These are phyloP conservation scores for Xestia rhomboidea DNA, from an alignment of 2,888 invertebrate species.

Conservation along the genomic window DNA sequence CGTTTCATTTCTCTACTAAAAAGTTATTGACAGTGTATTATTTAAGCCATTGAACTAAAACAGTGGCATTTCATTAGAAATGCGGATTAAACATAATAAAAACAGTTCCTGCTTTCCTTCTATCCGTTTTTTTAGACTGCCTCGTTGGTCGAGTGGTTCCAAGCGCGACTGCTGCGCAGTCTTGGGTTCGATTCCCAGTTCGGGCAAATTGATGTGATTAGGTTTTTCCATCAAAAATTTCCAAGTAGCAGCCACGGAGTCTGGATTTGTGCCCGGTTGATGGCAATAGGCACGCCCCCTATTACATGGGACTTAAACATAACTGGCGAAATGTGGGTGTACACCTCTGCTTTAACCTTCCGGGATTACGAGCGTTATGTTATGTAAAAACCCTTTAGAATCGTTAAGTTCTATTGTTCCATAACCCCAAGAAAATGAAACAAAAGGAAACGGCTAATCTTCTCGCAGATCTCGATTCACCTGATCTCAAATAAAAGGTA, in stretches of 20 bases:
- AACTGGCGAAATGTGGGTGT: neutral
- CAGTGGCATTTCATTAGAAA: neutral
- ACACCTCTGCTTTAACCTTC: neutral
- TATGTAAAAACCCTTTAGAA: neutral
- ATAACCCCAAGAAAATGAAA: slow-evolving; percentile 7
- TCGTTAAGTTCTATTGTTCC: slow-evolving; percentile 1
- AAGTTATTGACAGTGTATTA: neutral
- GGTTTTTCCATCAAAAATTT: neutral
- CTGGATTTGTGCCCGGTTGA: neutral
- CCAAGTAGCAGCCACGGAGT: neutral
- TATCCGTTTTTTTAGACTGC: too few relatives aligned
- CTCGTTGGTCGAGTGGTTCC: neutral
- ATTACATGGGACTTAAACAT: neutral
- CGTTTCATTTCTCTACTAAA: neutral
- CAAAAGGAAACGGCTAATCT: slow-evolving; percentile 7
- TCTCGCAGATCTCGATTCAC: slow-evolving; percentile 2
- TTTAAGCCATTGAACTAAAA: neutral
- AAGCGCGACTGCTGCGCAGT: neutral
- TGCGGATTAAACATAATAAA: neutral
- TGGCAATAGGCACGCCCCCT: neutral
- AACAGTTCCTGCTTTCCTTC: neutral
- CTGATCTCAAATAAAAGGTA: slow-evolving; percentile 25
- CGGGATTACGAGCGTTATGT: neutral
- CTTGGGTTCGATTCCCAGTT: neutral
- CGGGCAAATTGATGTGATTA: neutral